These are phyloP conservation scores for Conus canariensis DNA, from an alignment of 2,888 invertebrate genomes.

Conservation along the genomic window DNA sequence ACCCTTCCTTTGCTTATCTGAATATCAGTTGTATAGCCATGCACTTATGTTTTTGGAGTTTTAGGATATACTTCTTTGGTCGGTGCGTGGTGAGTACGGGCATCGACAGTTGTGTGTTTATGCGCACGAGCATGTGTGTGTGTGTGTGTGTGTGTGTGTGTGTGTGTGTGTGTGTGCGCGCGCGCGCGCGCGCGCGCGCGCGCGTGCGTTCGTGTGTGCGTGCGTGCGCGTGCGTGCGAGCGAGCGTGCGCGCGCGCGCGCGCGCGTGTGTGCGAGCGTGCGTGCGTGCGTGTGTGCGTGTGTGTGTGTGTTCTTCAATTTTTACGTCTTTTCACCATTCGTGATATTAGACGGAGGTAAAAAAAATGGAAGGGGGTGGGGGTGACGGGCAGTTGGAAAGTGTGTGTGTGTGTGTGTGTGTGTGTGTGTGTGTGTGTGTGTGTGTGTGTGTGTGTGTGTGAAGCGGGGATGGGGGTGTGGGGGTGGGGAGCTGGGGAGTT, in stretches of 20 bases:
- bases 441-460: too few relatives aligned
- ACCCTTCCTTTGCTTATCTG: too few relatives aligned
- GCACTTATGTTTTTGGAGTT: background rate
- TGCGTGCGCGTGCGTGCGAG: background rate
- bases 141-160: background rate
- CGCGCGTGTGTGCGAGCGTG: too few relatives aligned
- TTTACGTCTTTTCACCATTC: too few relatives aligned
- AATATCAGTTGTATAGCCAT: too few relatives aligned
- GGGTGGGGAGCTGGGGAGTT: too few relatives aligned
- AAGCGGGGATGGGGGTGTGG: too few relatives aligned
- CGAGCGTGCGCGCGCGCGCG: too few relatives aligned
- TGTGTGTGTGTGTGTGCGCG: background rate
- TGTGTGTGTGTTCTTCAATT: too few relatives aligned
- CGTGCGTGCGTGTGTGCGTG: too few relatives aligned
- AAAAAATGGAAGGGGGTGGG: background rate
- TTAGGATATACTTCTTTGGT: background rate
- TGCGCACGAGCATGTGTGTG: background rate
- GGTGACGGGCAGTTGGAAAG: background rate
- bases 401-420: too few relatives aligned
- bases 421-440: too few relatives aligned
- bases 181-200: background rate
- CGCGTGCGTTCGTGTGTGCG: background rate
- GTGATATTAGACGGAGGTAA: background rate
- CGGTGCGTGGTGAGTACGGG: background rate
- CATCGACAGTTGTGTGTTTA: background rate